Evolutionary conservation across 2,113 vertebrate species (phyloP).

Genomic region (Ariopsis seemanni): DNA sequence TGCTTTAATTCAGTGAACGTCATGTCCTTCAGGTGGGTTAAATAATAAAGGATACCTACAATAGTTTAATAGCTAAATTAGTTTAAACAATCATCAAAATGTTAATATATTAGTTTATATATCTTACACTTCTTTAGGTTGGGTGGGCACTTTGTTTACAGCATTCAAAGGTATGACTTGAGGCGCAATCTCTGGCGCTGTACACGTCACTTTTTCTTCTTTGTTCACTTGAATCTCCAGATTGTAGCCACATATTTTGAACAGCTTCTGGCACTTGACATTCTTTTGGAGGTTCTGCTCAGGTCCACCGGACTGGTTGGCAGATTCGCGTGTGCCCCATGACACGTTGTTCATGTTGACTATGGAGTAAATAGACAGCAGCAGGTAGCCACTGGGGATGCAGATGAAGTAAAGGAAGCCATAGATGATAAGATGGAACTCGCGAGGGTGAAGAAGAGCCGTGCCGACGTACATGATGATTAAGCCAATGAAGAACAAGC

Average conservation of each 20-base stretch:
- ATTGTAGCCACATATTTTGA: slow-evolving; percentile 36
- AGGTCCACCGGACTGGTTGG: neutral
- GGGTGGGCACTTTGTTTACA: neutral
- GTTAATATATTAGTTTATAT: neutral
- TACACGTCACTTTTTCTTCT: neutral
- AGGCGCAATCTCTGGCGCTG: neutral
- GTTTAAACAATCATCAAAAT: neutral
- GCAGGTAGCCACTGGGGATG: slow-evolving; percentile 72
- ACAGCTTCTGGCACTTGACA: slow-evolving; percentile 19
- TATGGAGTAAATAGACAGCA: slow-evolving; percentile 73
- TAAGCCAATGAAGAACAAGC: slow-evolving; percentile 64
- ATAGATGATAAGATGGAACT: slow-evolving; percentile 59
- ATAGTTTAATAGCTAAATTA: neutral
- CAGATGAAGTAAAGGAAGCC: slow-evolving; percentile 70
- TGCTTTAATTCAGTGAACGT: neutral
- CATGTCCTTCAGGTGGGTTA: neutral
- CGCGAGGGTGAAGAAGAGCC: slow-evolving; percentile 64
- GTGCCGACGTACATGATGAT: slow-evolving; percentile 55
- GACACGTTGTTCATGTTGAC: slow-evolving; percentile 75
- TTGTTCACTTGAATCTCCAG: slow-evolving; percentile 29
- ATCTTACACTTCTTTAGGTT: neutral
- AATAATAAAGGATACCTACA: neutral
- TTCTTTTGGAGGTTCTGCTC: slow-evolving; percentile 6
- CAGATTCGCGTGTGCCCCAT: slow-evolving; percentile 72
- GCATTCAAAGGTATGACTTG: neutral